Base-by-base conservation (phyloP, 2,888 invertebrate genomes). In the Diarsia brunnea region DNA sequence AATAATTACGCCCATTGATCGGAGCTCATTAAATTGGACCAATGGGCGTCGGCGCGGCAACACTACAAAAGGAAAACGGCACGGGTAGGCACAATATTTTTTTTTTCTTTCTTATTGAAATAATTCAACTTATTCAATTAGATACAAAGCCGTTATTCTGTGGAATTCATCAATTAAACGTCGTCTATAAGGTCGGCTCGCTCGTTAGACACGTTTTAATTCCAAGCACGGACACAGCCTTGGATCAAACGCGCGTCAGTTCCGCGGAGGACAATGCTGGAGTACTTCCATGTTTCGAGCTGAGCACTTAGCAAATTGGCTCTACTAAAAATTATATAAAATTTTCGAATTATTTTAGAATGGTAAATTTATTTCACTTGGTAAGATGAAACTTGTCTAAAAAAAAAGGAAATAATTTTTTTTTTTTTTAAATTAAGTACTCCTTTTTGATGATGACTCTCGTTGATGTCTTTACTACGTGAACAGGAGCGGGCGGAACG, bases 1-100 rank as follows among this genome's bases (percentile, higher is more conserved):
- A 95, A 96, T 95, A 95, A 95, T 96, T 95, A 96, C 96, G 95
- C 95, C 95, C 95, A 95, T 95, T 95, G 95, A 95, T 95, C 94
- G 93, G 89, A 90, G 93, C 95, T 95, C 95, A 95, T 95, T 96
- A 95, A 94, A 95, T 92, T 91, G 89, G 89, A 92, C 95, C 96
- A 96, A 96, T 95, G 91, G 92, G 91, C 89, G 87, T 89, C 89
- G 90, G 89, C 88, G 81, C 81, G 85, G 88, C 86, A 87, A 86
- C 85, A 84, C 85, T 86, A 93, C 92, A 95, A 95, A 95, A 95
- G 93, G 92, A 94, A 91, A 90, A 93, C 88, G 86, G 88, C 87
- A 75, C 81, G 84, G 84, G 93, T 89, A 92, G 89, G 91, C 90
- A 92, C 95, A 95, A n/a, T n/a, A n/a, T n/a, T n/a, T n/a, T n/a